These are phyloP conservation scores for Heliconius congener DNA, from an alignment of 1,140 invertebrate genomes.

Conservation along the genomic window DNA sequence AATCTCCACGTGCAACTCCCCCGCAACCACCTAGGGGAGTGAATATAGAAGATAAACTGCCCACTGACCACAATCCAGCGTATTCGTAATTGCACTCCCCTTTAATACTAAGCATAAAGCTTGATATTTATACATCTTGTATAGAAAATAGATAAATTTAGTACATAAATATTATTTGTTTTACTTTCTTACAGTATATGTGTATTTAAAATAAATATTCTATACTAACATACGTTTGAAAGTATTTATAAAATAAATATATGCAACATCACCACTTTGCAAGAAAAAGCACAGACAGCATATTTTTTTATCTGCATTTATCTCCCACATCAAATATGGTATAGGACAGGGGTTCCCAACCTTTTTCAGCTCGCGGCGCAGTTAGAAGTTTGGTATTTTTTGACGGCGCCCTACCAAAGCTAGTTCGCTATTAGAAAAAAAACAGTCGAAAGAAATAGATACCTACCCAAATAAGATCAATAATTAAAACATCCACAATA, in stretches of 20 bases:
- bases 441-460: too few relatives aligned
- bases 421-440: too few relatives aligned
- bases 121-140: neutral
- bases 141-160: neutral
- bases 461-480: too few relatives aligned
- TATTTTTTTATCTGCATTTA: neutral
- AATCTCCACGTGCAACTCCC: neutral
- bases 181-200: neutral
- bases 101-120: neutral
- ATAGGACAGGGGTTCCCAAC: too few relatives aligned
- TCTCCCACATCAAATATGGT: neutral
- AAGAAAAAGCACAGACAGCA: neutral
- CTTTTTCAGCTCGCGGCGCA: too few relatives aligned
- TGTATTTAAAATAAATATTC: neutral
- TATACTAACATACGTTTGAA: neutral
- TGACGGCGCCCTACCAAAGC: too few relatives aligned
- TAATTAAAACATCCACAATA: too few relatives aligned
- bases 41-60: neutral
- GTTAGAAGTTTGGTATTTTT: too few relatives aligned
- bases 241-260: neutral
- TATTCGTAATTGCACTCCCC: neutral
- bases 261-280: neutral
- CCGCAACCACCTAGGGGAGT: neutral
- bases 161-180: neutral
- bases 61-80: neutral